A percentile compares a stretch with the other conserved stretches of the same genome.
phyloP scores from a whole-genome alignment of 2,888 invertebrate species.

The Parnassius smintheus region DNA sequence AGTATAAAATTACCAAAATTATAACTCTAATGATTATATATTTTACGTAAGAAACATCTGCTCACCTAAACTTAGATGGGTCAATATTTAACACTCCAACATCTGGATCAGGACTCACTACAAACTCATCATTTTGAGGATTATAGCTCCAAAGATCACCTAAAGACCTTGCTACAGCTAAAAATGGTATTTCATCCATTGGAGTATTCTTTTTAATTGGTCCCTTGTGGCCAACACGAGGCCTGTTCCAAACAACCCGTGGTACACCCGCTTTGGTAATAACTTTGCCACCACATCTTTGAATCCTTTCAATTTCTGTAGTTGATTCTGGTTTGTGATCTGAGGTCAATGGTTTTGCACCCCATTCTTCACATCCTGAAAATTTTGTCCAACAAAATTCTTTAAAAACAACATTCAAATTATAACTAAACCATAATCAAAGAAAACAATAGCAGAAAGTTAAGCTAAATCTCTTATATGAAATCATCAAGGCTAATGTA shows the following conservation, averaged over 20 bases:
- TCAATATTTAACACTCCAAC: slow-evolving; percentile 92
- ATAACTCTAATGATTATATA: too few species aligned
- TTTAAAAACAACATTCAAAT: too few species aligned
- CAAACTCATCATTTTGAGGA: slow-evolving; percentile 92
- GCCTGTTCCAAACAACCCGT: slow-evolving; percentile 98
- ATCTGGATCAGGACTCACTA: slow-evolving; percentile 99
- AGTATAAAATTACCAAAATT: too few species aligned
- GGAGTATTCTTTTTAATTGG: slow-evolving; percentile 94
- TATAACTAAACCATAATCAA: too few species aligned
- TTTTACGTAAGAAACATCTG: slow-evolving; percentile 4
- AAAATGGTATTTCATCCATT: slow-evolving; percentile 96
- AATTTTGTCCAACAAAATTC: slow-evolving; percentile 16
- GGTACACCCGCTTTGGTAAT: slow-evolving; percentile 91
- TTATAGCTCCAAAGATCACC: slow-evolving; percentile 99
- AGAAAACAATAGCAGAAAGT: too few species aligned
- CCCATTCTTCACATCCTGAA: slow-evolving; percentile 85
- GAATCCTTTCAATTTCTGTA: slow-evolving; percentile 91
- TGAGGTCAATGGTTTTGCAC: slow-evolving; percentile 89
- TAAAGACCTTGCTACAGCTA: slow-evolving; percentile 97
- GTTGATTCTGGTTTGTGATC: slow-evolving; percentile 98
- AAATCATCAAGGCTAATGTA: too few species aligned
- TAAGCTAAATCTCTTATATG: too few species aligned
- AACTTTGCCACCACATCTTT: slow-evolving; percentile 88
- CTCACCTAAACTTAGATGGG: slow-evolving; percentile 84
- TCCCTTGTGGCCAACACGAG: slow-evolving; percentile 88